Conservation (phyloP, 1,140 invertebrate species). For the Eriosoma lanigerum region DNA sequence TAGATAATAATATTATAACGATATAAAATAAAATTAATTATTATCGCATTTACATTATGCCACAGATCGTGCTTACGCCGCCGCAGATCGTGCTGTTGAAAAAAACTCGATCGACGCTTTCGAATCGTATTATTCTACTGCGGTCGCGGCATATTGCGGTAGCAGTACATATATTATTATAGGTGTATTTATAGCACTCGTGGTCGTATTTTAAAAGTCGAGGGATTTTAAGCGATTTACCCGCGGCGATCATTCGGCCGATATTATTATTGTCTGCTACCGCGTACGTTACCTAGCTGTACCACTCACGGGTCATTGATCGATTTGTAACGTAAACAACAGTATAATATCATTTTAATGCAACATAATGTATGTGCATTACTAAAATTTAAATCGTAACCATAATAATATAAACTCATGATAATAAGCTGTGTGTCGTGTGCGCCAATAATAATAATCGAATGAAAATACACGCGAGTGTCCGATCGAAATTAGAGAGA, state of each 20-base stretch:
- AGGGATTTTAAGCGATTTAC: conserved; percentile 2
- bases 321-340: no score
- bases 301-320: no score
- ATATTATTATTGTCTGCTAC: neutral
- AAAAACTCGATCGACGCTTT: conserved; percentile 1
- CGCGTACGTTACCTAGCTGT: no score
- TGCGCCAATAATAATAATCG: neutral
- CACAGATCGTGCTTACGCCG: neutral
- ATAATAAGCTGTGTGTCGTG: neutral
- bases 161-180: no score
- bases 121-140: neutral
- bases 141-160: no score
- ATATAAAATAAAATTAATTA: conserved; percentile 21
- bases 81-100: neutral
- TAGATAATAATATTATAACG: neutral
- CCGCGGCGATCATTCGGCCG: neutral
- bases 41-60: neutral
- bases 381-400: no score
- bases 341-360: no score
- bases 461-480: conserved; percentile 25
- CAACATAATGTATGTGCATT: no score
- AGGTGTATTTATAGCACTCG: no score
- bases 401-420: no score
- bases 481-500: conserved; percentile 12
- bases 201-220: no score